Evolutionary conservation across 2,888 invertebrate genomes (phyloP), one percentile per base, ranked within the genome.

Genomic region (Petrophora chlorosata): DNA sequence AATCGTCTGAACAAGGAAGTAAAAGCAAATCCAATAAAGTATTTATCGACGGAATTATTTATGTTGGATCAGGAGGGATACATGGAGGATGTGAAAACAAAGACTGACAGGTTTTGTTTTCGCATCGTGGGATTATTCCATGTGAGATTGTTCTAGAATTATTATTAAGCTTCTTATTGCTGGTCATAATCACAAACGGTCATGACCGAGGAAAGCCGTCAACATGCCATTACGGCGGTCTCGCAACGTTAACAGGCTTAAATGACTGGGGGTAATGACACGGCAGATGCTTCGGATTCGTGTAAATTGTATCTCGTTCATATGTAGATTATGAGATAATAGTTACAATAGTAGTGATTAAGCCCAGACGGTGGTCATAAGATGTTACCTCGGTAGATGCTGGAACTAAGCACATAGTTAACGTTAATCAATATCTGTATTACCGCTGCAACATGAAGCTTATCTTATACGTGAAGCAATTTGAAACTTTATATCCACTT

Each of bases 201-300:
- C 79, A 79, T 79, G 79, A 71, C 76, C 76, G 70, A 73, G 73
- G 79, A 76, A 77, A 80, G 80, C 71, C 74, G 77, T 73, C 78
- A 73, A 76, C 75, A 71, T 69, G 67, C 76, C 77, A 82, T 86
- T 81, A 86, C 72, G 70, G 65, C 76, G 76, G 79, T 76, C 76
- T 74, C 71, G 71, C 71, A 66, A 68, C 76, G 79, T 85, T 89
- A 89, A 88, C 85, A 81, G 79, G 84, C 84, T 82, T 78, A 84
- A 86, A 86, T 81, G 79, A 79, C 72, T 64, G 71, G 71, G 87
- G 82, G 76, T 88, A 89, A 89, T 84, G 89, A 88, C 88, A 82
- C 68, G 81, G 76, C 85, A 87, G 86, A 83, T 88, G 88, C 72
- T 76, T 78, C 70, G 73, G 81, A 81, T 81, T 79, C 75, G 77